These are phyloP conservation scores for Tachyglossus aculeatus DNA, from an alignment of 2,797 vertebrate genomes.

Conservation along the genomic window DNA sequence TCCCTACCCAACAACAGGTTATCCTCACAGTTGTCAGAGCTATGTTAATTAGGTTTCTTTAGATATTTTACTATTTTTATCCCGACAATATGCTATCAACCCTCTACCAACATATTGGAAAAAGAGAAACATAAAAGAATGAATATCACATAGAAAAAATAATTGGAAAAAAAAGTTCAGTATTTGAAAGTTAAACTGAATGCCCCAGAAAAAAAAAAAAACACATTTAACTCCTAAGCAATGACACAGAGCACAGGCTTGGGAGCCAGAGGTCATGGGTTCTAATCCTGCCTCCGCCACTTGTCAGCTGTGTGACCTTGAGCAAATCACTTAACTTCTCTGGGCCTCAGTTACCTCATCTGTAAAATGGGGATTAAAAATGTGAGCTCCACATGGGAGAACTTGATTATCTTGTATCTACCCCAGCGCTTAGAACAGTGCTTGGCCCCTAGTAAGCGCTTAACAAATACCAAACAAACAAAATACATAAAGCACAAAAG, in stretches of 20 bases:
- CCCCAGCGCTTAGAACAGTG: too few species aligned
- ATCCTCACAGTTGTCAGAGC: conserved; percentile 83
- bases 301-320: too few species aligned
- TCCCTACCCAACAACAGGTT: too few species aligned
- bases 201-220: conserved; percentile 26
- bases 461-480: too few species aligned
- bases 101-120: conserved; percentile 57
- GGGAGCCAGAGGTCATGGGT: too few species aligned
- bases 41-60: conserved; percentile 86
- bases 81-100: conserved; percentile 90
- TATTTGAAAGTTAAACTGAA: conserved; percentile 51
- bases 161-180: conserved; percentile 60
- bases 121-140: conserved; percentile 58
- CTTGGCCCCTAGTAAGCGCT: too few species aligned
- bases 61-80: conserved; percentile 94
- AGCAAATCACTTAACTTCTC: too few species aligned
- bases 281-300: too few species aligned
- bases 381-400: too few species aligned
- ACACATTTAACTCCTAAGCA: conserved; percentile 34
- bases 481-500: conserved; percentile 29
- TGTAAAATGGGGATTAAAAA: too few species aligned
- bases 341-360: too few species aligned
- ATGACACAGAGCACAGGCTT: conserved; percentile 16
- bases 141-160: conserved; percentile 8
- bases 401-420: too few species aligned